phyloP scores from a whole-genome alignment of 2,888 invertebrate species.

The Antheraea assamensis region DNA sequence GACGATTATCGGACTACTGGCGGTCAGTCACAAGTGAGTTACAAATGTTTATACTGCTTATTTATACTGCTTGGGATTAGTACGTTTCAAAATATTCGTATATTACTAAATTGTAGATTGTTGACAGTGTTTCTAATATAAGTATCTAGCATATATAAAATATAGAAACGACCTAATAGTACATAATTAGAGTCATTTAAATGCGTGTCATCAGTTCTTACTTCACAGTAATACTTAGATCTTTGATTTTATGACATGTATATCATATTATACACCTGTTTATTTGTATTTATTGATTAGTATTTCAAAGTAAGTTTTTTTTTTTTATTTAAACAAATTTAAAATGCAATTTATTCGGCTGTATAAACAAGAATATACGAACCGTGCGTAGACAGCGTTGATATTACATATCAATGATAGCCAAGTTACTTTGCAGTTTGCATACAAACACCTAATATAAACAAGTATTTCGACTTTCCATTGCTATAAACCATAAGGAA shows the following conservation, averaged over 20 bases:
- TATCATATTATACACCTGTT: background rate
- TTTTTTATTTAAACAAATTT: too few species aligned
- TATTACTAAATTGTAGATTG: background rate
- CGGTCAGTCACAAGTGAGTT: conserved; percentile 68
- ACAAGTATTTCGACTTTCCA: too few species aligned
- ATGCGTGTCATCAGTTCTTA: background rate
- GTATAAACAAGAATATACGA: too few species aligned
- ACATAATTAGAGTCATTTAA: background rate
- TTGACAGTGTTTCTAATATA: background rate
- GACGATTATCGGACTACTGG: conserved; percentile 58
- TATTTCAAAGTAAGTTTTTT: too few species aligned
- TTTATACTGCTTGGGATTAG: conserved; percentile 34
- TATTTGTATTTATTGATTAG: background rate
- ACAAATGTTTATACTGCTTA: conserved; percentile 44
- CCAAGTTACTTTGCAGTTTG: too few species aligned
- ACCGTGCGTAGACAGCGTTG: too few species aligned
- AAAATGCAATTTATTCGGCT: too few species aligned
- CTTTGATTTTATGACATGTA: too few species aligned
- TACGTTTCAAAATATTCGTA: background rate
- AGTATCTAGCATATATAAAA: background rate
- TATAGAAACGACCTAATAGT: background rate
- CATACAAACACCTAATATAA: too few species aligned
- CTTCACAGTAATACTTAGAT: background rate
- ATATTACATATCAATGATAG: too few species aligned
- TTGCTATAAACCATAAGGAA: too few species aligned